Base-by-base conservation (phyloP, 2,797 vertebrate species). In the Lepus townsendii region DNA sequence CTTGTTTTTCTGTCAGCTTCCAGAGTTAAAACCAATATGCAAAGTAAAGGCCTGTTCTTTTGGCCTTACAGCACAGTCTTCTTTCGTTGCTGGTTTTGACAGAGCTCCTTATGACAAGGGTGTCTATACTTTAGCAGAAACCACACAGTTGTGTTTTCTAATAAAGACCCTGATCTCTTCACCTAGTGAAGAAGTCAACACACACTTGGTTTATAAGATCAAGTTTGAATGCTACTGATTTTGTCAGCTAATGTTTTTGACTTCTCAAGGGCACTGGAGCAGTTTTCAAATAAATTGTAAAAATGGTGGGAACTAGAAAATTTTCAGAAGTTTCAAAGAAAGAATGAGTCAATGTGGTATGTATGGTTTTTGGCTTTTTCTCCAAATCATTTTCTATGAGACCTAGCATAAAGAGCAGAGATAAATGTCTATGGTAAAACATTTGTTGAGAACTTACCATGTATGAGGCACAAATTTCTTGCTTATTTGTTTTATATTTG, bases 171-270 rank as follows among this genome's bases (percentile, higher is more conserved):
- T 88, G 35, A 79, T 62, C 22, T 88, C 57, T 88, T 87, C 88
- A 62, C 24, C 69, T 84, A 12, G 30, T 38, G 14, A 93, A 54
- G 30, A 92, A 90, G 30, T 88, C 83, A 92, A 66, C 11, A 80
- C 30, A 73, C 88, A 69, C 50, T 86, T 88, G 30, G 47, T 47
- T 92, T 69, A 86, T 35, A 69, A 90, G n/a, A 69, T 80, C 75
- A 75, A 60, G 5, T 54, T 68, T 63, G 16, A 79, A 62, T 63
- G 35, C 32, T 86, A 62, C 19, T 80, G 65, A 75, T 71, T 63
- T 17, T 71, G 24, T 80, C 65, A 52, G 26, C 47, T 42, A 47
- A 42, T n/a, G 60, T 32, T 93, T 92, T 73, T 80, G 27, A 77
- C 72, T 94, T 83, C 32, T 90, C 77, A 72, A 80, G n/a, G 57